A percentile compares a stretch with the other conserved stretches of the same genome.
Evolutionary conservation across 2,888 invertebrate genomes (phyloP).

Genomic region (Chloroclysta siterata): DNA sequence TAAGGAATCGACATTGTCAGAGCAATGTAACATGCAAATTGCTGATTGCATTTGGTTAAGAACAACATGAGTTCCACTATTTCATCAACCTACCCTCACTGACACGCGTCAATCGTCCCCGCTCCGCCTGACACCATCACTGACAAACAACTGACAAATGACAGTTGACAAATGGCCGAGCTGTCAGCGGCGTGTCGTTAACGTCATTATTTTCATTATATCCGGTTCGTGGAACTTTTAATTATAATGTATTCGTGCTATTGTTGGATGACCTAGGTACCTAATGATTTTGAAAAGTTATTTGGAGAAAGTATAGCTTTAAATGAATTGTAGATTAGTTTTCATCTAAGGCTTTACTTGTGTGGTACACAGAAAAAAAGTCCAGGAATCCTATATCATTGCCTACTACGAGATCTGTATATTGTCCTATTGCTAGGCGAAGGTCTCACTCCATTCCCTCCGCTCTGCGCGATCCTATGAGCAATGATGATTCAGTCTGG

Average conservation of each 20-base stretch:
- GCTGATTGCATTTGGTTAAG: not conserved
- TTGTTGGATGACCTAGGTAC: slow-evolving; percentile 12
- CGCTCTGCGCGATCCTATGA: too few species aligned
- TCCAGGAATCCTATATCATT: too few species aligned
- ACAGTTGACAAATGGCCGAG: slow-evolving; percentile 69
- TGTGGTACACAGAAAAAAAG: too few species aligned
- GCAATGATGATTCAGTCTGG: too few species aligned
- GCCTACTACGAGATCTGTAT: too few species aligned
- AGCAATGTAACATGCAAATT: not conserved
- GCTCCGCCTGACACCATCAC: slow-evolving; percentile 75
- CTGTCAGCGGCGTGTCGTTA: slow-evolving; percentile 60
- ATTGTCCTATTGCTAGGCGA: too few species aligned
- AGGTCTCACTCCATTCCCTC: too few species aligned
- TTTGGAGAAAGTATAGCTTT: not conserved
- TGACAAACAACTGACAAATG: slow-evolving; percentile 71
- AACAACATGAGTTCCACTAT: not conserved
- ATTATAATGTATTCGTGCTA: slow-evolving; percentile 47
- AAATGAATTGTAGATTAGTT: too few species aligned
- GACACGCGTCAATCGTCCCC: slow-evolving; percentile 72
- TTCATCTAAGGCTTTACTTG: too few species aligned
- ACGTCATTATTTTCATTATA: slow-evolving; percentile 69
- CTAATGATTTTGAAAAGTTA: not conserved
- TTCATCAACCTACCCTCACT: slow-evolving; percentile 38
- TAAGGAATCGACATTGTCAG: too few species aligned
- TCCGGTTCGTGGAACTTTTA: slow-evolving; percentile 66